Conservation (phyloP, 2,797 vertebrate species). For the Zenarchopterus dispar region DNA sequence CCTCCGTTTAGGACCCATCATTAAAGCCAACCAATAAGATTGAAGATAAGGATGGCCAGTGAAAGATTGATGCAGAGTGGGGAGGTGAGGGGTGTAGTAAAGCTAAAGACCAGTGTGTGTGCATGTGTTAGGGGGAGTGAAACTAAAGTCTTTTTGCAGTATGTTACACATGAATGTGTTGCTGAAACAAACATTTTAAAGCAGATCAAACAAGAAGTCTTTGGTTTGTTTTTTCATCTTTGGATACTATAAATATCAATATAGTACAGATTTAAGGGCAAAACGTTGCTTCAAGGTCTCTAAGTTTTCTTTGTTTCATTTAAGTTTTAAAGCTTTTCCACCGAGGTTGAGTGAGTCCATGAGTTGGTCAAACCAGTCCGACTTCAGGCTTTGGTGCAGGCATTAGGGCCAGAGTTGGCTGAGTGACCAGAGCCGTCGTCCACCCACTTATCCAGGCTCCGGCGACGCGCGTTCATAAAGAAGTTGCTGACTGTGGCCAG, state of each 20-base stretch:
- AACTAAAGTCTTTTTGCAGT: conserved; percentile 84
- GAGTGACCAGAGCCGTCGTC: conserved; percentile 93
- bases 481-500: conserved; percentile 99
- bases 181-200: conserved; percentile 90
- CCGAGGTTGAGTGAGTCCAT: conserved; percentile 88
- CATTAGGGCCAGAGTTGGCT: conserved; percentile 89
- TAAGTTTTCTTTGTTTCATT: conserved; percentile 83
- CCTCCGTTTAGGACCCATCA: conserved; percentile 83
- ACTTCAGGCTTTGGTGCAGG: conserved; percentile 99
- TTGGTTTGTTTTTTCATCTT: conserved; percentile 96
- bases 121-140: conserved; percentile 55
- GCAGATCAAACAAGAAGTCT: conserved; percentile 95
- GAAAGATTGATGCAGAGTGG: conserved; percentile 65
- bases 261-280: conserved; percentile 87
- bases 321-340: conserved; percentile 98
- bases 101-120: conserved; percentile 86
- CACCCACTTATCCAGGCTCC: conserved; percentile 99
- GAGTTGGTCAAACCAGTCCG: conserved; percentile 85
- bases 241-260: conserved; percentile 98
- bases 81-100: conserved; percentile 68
- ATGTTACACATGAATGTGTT: conserved; percentile 89
- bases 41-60: conserved; percentile 79
- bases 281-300: conserved; percentile 91
- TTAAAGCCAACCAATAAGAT: conserved; percentile 84
- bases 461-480: conserved; percentile 98